Evolutionary conservation across 2,888 invertebrate genomes (phyloP).

Genomic region (Carcina quercana): DNA sequence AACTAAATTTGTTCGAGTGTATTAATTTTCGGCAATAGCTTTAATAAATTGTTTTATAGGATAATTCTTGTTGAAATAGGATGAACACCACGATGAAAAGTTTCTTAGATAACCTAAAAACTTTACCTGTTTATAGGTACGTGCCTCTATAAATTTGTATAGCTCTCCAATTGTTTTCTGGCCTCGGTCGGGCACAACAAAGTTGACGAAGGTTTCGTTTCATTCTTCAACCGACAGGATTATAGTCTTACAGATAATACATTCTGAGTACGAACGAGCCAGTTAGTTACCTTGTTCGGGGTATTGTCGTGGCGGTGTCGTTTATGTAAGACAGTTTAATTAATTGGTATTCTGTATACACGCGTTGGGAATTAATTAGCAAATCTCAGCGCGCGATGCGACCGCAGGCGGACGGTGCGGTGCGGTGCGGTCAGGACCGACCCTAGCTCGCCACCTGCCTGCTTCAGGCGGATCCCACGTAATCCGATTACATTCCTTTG

Average conservation of each 20-base stretch:
- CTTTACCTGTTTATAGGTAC: too few relatives aligned
- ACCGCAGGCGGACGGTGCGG: slow-evolving; percentile 17
- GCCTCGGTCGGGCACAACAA: too few relatives aligned
- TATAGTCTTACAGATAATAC: slow-evolving; percentile 1
- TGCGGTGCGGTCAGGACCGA: slow-evolving; percentile 15
- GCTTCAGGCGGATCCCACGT: slow-evolving; percentile 27
- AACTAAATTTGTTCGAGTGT: too few relatives aligned
- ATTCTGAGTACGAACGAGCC: not conserved
- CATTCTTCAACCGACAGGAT: not conserved
- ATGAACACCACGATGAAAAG: too few relatives aligned
- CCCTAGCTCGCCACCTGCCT: slow-evolving; percentile 31
- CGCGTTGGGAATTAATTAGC: slow-evolving; percentile 36
- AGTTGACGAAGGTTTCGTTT: too few relatives aligned
- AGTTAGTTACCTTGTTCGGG: not conserved
- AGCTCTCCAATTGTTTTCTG: too few relatives aligned
- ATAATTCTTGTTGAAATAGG: too few relatives aligned
- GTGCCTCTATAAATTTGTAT: too few relatives aligned
- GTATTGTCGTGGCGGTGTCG: slow-evolving; percentile 1
- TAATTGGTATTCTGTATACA: slow-evolving; percentile 11
- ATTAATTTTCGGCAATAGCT: too few relatives aligned
- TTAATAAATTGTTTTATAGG: too few relatives aligned
- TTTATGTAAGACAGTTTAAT: not conserved
- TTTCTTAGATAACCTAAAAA: too few relatives aligned
- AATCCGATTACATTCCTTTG: slow-evolving; percentile 48
- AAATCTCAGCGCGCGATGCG: slow-evolving; percentile 24